These are phyloP conservation scores for Nothocercus julius DNA, from an alignment of 2,113 vertebrate genomes.

Conservation along the genomic window DNA sequence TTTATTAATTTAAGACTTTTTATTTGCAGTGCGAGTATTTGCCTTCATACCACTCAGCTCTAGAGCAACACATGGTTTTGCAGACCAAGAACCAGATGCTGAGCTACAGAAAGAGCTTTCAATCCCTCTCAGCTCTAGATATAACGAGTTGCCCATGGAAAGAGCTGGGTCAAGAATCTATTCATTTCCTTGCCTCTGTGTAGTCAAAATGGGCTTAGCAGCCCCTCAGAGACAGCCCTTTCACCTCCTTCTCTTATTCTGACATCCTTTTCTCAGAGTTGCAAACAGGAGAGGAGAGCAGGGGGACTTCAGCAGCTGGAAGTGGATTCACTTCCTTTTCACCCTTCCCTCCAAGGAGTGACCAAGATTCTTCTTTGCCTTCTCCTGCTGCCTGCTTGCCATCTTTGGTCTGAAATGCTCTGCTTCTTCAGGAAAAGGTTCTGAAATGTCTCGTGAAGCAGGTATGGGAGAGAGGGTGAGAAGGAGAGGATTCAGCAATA, in stretches of 20 bases:
- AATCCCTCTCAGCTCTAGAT: neutral
- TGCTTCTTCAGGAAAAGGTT: neutral
- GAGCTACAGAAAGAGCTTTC: neutral
- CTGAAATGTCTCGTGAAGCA: neutral
- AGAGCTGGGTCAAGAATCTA: neutral
- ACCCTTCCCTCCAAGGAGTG: neutral
- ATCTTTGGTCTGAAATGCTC: neutral
- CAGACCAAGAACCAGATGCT: neutral
- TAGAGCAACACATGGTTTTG: neutral
- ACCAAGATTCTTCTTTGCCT: neutral
- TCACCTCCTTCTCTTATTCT: neutral
- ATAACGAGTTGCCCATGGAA: neutral
- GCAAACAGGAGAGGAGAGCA: neutral
- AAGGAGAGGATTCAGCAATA: neutral
- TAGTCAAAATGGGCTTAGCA: neutral
- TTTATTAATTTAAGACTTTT: conserved; percentile 1
- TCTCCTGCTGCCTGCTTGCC: neutral
- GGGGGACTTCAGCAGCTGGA: neutral
- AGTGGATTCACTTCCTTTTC: neutral
- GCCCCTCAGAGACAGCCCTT: neutral
- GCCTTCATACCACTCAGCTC: fast-evolving
- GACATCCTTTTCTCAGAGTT: neutral
- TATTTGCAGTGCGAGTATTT: neutral
- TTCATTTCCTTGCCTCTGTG: neutral
- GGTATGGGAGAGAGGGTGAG: fast-evolving